A percentile compares a stretch with the other conserved stretches of the same genome.
These are phyloP conservation scores for Pipra filicauda DNA, from an alignment of 2,113 vertebrate genomes.

Conservation along the genomic window DNA sequence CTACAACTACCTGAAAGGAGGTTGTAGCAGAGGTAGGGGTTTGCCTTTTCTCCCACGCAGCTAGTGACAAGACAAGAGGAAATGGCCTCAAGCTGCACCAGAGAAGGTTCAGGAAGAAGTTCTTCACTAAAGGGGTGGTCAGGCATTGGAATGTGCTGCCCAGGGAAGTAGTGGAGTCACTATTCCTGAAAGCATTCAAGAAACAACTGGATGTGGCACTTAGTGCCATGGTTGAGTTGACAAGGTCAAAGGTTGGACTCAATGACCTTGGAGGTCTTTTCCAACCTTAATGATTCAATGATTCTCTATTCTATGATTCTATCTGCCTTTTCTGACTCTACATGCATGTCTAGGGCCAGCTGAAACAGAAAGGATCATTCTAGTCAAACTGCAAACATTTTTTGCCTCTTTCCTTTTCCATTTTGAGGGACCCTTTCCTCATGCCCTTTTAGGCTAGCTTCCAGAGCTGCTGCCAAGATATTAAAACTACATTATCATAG, in stretches of 20 bases:
- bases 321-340: neutral
- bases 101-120: neutral
- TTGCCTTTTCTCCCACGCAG: neutral
- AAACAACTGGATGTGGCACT: neutral
- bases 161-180: neutral
- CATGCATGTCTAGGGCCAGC: neutral
- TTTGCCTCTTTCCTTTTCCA: neutral
- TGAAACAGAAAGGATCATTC: neutral
- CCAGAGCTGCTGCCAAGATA: neutral
- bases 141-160: neutral
- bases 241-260: neutral
- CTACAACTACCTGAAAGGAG: neutral
- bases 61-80: neutral
- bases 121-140: neutral
- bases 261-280: neutral
- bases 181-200: neutral
- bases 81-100: neutral
- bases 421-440: neutral
- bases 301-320: neutral
- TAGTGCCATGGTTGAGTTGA: neutral
- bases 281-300: neutral
- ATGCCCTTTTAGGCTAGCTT: neutral
- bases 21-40: neutral
- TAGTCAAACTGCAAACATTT: neutral
- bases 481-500: neutral